Conservation (phyloP, 2,888 invertebrate species). For the Slavum lentiscoides region DNA sequence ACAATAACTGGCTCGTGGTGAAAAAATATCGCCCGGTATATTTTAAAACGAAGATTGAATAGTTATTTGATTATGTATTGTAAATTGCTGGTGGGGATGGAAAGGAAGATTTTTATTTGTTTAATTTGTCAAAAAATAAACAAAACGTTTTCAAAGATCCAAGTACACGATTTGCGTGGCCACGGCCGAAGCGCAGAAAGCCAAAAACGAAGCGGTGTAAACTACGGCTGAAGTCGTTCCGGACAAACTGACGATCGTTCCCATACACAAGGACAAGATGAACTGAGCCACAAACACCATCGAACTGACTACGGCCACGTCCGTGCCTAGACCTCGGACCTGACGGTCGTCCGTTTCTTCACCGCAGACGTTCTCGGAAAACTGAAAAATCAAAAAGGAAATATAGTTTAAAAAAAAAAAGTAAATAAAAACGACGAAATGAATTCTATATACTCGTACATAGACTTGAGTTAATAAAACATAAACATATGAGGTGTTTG, state of each 20-base stretch:
- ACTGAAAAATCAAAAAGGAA: constrained; percentile 61
- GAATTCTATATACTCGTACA: too few relatives aligned
- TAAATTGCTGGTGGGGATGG: too few relatives aligned
- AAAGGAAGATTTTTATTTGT: not conserved
- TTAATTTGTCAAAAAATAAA: constrained; percentile 4
- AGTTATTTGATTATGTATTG: too few relatives aligned
- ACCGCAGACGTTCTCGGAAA: constrained; percentile 66
- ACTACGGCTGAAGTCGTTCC: constrained; percentile 90
- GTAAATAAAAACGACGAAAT: too few relatives aligned
- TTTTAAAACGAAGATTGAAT: too few relatives aligned
- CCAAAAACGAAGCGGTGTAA: constrained; percentile 79
- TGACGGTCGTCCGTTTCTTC: constrained; percentile 66
- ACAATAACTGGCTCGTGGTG: too few relatives aligned
- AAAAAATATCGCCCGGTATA: too few relatives aligned
- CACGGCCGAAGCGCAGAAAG: constrained; percentile 80
- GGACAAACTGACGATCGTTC: constrained; percentile 76
- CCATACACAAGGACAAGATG: constrained; percentile 83
- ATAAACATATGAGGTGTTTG: too few relatives aligned
- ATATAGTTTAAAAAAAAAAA: not conserved
- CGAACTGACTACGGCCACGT: constrained; percentile 90
- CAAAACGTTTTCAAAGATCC: constrained; percentile 68
- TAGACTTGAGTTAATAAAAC: too few relatives aligned
- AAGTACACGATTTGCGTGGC: constrained; percentile 89
- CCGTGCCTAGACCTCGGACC: constrained; percentile 89
- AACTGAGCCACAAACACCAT: constrained; percentile 97